Percentiles rank a stretch among this genome's conserved stretches.
These are phyloP conservation scores for Cheilosia grossa DNA, from an alignment of 2,888 invertebrate genomes.

Conservation along the genomic window DNA sequence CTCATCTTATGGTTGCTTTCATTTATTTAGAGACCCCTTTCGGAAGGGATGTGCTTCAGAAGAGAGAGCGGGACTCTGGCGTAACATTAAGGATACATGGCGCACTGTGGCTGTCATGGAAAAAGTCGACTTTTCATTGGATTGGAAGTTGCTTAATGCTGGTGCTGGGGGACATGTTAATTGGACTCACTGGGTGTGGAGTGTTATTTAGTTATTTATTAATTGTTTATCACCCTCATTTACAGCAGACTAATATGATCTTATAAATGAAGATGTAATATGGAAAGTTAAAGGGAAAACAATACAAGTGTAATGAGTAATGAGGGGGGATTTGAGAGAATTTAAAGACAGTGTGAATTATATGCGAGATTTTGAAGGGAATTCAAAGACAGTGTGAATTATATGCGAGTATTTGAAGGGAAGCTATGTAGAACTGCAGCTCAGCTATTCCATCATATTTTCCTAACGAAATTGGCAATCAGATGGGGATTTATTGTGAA, in stretches of 20 bases:
- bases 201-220: neutral
- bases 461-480: too few species aligned
- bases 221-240: too few species aligned
- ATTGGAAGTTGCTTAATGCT: conserved; percentile 66
- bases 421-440: too few species aligned
- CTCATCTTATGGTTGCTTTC: conserved; percentile 64
- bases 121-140: conserved; percentile 61
- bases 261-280: too few species aligned
- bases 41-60: neutral
- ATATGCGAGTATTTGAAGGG: too few species aligned
- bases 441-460: too few species aligned
- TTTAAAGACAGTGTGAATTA: conserved; percentile 30
- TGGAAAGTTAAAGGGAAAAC: too few species aligned
- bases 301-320: too few species aligned
- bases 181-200: conserved; percentile 38
- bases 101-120: conserved; percentile 53
- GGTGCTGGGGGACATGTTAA: conserved; percentile 52
- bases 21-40: conserved; percentile 59
- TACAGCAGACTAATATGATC: too few species aligned
- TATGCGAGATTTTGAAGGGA: neutral
- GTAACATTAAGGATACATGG: conserved; percentile 60
- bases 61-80: neutral
- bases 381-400: conserved; percentile 32
- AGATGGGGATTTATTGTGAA: too few species aligned
- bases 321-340: neutral